A percentile compares a stretch with the other conserved stretches of the same genome.
phyloP scores from a whole-genome alignment of 1,140 invertebrate species.

The Tigriopus japonicus region DNA sequence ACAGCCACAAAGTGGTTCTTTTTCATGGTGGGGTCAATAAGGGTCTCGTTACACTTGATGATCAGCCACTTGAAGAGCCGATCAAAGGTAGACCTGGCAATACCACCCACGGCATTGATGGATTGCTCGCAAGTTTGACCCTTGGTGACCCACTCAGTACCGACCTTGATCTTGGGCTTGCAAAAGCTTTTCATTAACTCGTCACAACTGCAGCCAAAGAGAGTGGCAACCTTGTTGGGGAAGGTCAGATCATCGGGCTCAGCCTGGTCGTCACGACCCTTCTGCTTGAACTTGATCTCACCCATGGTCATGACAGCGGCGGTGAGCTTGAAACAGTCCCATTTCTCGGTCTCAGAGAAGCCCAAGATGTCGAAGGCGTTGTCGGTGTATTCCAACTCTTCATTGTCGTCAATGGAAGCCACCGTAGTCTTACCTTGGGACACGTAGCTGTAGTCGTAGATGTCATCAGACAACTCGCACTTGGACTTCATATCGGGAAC shows the following conservation, averaged over 20 bases:
- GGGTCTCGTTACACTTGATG: conserved; percentile 93
- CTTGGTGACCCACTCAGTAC: conserved; percentile 33
- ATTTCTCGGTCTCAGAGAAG: conserved; percentile 87
- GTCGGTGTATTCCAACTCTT: conserved; percentile 50
- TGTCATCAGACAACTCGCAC: conserved; percentile 59
- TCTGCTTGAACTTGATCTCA: conserved; percentile 99
- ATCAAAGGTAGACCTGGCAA: conserved; percentile 93
- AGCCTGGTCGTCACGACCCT: conserved; percentile 97
- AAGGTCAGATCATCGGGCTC: conserved; percentile 56
- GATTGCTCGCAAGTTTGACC: conserved; percentile 34
- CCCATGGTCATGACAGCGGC: conserved; percentile 95
- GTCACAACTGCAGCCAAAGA: conserved; percentile 67
- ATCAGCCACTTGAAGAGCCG: conserved; percentile 93
- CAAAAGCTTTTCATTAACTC: conserved; percentile 91
- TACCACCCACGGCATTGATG: conserved; percentile 60
- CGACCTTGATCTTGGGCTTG: conserved; percentile 38
- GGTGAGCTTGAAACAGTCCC: conserved; percentile 90
- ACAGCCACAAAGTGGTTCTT: conserved; percentile 98
- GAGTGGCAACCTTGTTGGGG: conserved; percentile 17
- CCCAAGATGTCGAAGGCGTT: conserved; percentile 94
- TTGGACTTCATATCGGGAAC: conserved; percentile 45
- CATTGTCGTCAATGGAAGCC: conserved; percentile 49
- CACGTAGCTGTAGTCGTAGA: conserved; percentile 46
- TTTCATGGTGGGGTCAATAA: conserved; percentile 85
- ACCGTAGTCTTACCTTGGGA: conserved; percentile 54